Conservation (phyloP, 2,888 invertebrate genomes). For the Altica lythri region DNA sequence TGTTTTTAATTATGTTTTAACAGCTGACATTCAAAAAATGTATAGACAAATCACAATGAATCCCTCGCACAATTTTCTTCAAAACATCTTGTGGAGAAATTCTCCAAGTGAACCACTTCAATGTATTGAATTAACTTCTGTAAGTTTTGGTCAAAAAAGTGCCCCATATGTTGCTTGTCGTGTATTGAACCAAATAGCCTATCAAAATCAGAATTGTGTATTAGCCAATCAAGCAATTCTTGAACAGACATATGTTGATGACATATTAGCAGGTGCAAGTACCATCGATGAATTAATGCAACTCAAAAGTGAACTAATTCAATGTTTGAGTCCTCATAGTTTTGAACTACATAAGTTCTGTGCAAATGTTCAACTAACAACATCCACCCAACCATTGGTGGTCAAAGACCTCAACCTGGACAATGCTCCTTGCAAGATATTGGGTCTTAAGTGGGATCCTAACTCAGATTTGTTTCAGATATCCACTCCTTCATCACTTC, state of each 20-base stretch:
- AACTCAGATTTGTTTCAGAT: background rate
- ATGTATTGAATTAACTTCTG: constrained; percentile 23
- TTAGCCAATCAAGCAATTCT: constrained; percentile 18
- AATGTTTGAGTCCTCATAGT: constrained; percentile 6
- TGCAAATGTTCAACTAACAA: constrained; percentile 17
- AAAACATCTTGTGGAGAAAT: constrained; percentile 26
- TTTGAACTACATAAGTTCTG: constrained; percentile 24
- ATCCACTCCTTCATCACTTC: background rate
- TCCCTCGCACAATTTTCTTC: constrained; percentile 9
- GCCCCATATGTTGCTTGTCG: constrained; percentile 24
- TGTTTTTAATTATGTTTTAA: constrained; percentile 21
- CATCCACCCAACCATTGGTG: background rate
- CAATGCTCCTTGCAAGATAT: constrained; percentile 7
- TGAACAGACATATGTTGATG: constrained; percentile 29
- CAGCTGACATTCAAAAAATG: constrained; percentile 21
- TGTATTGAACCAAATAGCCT: constrained; percentile 1
- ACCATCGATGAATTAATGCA: constrained; percentile 1
- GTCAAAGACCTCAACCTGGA: constrained; percentile 6
- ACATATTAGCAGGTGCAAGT: constrained; percentile 23
- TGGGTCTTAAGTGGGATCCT: constrained; percentile 14
- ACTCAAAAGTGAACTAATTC: constrained; percentile 7
- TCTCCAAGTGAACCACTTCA: constrained; percentile 6
- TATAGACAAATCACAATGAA: constrained; percentile 17
- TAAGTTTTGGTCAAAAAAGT: constrained; percentile 25
- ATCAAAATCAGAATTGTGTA: background rate